These are phyloP conservation scores for Anolis apletophallus DNA, from an alignment of 2,797 vertebrate species.

Conservation along the genomic window DNA sequence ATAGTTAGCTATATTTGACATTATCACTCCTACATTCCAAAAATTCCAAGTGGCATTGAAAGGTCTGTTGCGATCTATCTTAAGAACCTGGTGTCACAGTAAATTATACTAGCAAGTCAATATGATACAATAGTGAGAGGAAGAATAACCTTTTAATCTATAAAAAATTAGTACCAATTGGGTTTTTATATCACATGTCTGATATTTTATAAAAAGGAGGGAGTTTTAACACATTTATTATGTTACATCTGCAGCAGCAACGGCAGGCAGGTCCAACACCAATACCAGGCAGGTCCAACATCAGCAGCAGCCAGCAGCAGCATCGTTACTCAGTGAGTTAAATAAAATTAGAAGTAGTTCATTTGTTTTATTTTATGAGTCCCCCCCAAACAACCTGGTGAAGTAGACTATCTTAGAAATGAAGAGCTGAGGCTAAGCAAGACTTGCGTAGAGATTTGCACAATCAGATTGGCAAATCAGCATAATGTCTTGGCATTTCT, in stretches of 20 bases:
- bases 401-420: constrained; percentile 1
- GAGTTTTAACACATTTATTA: constrained; percentile 15
- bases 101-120: not conserved
- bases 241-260: constrained; percentile 33
- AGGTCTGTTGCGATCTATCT: not conserved
- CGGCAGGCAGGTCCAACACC: constrained; percentile 25
- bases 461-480: not conserved
- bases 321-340: constrained; percentile 24
- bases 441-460: not conserved
- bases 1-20: not conserved
- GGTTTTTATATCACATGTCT: not conserved
- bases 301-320: not conserved
- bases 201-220: not conserved
- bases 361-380: not conserved
- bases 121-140: not conserved
- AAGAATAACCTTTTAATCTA: not conserved
- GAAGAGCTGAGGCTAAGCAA: not conserved
- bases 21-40: not conserved
- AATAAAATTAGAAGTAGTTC: constrained; percentile 14
- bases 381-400: not conserved
- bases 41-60: not conserved
- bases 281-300: constrained; percentile 28
- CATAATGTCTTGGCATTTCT: not conserved
- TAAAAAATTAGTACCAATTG: not conserved
- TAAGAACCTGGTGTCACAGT: constrained; percentile 6